Percentiles rank a stretch among this genome's conserved stretches.
phyloP scores from a whole-genome alignment of 92 coral and sea anemone genomes.

The Montipora capitata region DNA sequence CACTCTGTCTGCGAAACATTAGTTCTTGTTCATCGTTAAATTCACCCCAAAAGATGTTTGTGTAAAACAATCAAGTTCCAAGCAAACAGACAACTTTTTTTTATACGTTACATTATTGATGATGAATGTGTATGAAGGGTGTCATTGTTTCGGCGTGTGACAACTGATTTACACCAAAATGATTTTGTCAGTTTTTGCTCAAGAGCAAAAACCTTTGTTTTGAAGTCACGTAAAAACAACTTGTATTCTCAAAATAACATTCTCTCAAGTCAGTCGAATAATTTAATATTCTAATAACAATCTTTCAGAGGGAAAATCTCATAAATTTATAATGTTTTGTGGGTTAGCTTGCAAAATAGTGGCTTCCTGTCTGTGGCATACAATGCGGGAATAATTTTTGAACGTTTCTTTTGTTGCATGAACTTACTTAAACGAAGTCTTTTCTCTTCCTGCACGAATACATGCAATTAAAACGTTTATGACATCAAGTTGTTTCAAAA shows the following conservation, averaged over 20 bases:
- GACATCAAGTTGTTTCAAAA: no score
- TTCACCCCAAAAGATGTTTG: background rate
- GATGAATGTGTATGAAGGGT: background rate
- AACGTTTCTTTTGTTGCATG: background rate
- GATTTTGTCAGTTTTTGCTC: no score
- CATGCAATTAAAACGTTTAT: no score
- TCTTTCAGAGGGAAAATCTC: background rate
- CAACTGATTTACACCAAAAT: background rate
- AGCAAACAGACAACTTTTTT: background rate
- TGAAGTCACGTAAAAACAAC: background rate
- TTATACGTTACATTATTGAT: constrained; percentile 16
- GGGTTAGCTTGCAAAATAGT: constrained; percentile 18
- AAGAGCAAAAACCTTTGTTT: background rate
- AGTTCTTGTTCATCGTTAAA: constrained; percentile 12
- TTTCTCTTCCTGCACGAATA: no score
- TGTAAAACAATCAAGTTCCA: background rate
- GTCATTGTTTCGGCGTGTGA: no score
- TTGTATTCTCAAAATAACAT: background rate
- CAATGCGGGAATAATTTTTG: background rate
- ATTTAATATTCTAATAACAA: background rate
- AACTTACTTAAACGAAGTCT: no score
- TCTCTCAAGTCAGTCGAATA: background rate
- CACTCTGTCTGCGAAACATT: background rate
- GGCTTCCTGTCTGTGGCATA: background rate
- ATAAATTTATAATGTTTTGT: constrained; percentile 14